These are phyloP conservation scores for Brachyopa scutellaris DNA, from an alignment of 2,888 invertebrate genomes.

Conservation along the genomic window DNA sequence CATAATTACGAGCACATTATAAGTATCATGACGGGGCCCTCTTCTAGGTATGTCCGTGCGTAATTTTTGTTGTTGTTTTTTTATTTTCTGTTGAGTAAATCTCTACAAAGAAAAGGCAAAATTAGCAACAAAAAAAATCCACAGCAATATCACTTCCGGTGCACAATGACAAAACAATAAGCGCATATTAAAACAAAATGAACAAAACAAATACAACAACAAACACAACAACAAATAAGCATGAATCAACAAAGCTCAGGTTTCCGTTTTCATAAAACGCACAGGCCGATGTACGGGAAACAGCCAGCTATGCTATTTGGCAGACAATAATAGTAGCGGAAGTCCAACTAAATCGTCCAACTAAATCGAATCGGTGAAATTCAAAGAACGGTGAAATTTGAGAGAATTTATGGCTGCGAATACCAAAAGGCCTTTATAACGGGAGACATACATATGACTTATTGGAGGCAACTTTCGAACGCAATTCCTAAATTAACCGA, in stretches of 20 bases:
- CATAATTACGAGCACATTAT: slow-evolving; percentile 57
- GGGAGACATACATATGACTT: neutral
- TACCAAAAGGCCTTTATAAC: neutral
- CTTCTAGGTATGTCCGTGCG: slow-evolving; percentile 32
- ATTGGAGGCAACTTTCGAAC: slow-evolving; percentile 27
- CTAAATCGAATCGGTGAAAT: neutral
- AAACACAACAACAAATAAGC: slow-evolving; percentile 38
- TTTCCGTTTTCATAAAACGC: slow-evolving; percentile 46
- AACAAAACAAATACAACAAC: slow-evolving; percentile 12
- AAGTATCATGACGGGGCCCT: slow-evolving; percentile 39
- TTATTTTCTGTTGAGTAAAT: slow-evolving; percentile 5
- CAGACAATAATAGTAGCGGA: slow-evolving; percentile 38
- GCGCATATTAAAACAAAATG: slow-evolving; percentile 54
- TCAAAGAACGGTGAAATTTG: slow-evolving; percentile 35
- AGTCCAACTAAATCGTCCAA: slow-evolving; percentile 2
- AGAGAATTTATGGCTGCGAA: slow-evolving; percentile 26
- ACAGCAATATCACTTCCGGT: slow-evolving; percentile 52
- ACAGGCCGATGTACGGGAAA: slow-evolving; percentile 12
- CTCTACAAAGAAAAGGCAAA: neutral
- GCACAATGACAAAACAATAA: slow-evolving; percentile 66
- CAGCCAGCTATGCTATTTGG: slow-evolving; percentile 17
- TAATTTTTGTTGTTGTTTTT: slow-evolving; percentile 16
- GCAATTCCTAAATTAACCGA: neutral
- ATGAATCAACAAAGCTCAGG: slow-evolving; percentile 47
- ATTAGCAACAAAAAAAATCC: slow-evolving; percentile 5